Percentiles rank a stretch among this genome's conserved stretches.
Evolutionary conservation across 2,113 vertebrate species (phyloP).

Genomic region (Hucho hucho): DNA sequence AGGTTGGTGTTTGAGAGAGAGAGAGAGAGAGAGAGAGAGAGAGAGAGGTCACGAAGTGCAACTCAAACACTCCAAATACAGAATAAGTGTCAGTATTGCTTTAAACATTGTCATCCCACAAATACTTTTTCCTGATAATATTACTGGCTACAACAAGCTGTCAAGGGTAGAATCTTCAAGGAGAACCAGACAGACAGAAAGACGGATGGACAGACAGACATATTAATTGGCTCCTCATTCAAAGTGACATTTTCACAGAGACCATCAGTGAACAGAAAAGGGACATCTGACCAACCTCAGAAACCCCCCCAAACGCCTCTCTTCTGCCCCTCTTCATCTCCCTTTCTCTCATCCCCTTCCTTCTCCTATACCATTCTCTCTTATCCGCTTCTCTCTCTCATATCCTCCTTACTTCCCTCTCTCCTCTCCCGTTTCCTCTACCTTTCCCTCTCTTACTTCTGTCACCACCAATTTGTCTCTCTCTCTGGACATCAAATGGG

Average conservation of each 20-base stretch:
- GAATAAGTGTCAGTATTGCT: conserved; percentile 8
- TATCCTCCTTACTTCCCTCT: conserved; percentile 16
- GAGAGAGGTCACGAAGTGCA: neutral
- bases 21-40: too few relatives aligned
- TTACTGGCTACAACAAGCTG: neutral
- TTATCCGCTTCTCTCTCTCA: conserved; percentile 13
- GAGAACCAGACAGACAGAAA: neutral
- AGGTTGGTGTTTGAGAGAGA: too few relatives aligned
- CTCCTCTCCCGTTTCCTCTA: neutral
- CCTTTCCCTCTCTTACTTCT: conserved; percentile 12
- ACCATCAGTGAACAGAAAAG: neutral
- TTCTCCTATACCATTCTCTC: neutral
- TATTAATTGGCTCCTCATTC: conserved; percentile 38
- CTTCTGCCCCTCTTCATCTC: neutral
- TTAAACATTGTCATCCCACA: neutral
- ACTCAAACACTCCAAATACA: neutral
- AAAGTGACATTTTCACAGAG: conserved; percentile 20
- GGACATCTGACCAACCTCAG: neutral
- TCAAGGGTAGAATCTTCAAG: neutral
- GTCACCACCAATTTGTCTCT: conserved; percentile 21
- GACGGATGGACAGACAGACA: neutral
- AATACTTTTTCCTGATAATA: neutral
- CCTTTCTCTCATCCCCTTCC: conserved; percentile 1
- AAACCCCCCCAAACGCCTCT: neutral
- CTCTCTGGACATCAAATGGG: conserved; percentile 39